A percentile compares a stretch with the other conserved stretches of the same genome.
Conservation (phyloP, 1,140 invertebrate genomes). For the Wasmannia auropunctata region DNA sequence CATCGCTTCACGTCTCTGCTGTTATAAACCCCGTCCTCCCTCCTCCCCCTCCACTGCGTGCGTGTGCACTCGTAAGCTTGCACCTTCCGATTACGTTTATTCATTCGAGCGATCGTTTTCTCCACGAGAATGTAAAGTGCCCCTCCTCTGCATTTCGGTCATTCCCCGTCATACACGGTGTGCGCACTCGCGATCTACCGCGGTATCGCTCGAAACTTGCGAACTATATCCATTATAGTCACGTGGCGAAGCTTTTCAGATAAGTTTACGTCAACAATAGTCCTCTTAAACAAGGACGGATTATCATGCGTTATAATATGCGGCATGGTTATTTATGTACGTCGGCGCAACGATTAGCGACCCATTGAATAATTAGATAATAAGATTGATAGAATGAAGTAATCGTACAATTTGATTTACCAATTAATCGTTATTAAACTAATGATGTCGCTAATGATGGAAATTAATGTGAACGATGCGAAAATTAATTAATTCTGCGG, state of each 20-base stretch:
- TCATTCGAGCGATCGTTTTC: conserved; percentile 19
- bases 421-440: conserved; percentile 1
- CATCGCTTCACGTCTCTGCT: background rate
- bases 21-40: background rate
- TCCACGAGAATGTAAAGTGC: background rate
- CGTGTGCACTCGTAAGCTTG: conserved; percentile 9
- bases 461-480: background rate
- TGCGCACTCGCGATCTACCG: conserved; percentile 20
- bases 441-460: background rate
- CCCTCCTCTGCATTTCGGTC: background rate
- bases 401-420: conserved; percentile 2
- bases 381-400: conserved; percentile 19
- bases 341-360: conserved; percentile 21
- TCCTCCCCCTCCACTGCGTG: background rate
- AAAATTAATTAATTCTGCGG: conserved; percentile 11
- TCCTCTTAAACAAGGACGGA: conserved; percentile 2
- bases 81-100: conserved; percentile 17
- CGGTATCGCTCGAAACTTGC: conserved; percentile 1
- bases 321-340: background rate
- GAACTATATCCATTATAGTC: background rate
- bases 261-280: conserved; percentile 33
- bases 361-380: conserved; percentile 1
- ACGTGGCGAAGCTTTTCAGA: background rate
- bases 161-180: background rate
- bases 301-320: background rate